Evolutionary conservation across 2,888 invertebrate genomes (phyloP), one percentile per base, ranked within the genome.

Genomic region (Polyploca ridens): DNA sequence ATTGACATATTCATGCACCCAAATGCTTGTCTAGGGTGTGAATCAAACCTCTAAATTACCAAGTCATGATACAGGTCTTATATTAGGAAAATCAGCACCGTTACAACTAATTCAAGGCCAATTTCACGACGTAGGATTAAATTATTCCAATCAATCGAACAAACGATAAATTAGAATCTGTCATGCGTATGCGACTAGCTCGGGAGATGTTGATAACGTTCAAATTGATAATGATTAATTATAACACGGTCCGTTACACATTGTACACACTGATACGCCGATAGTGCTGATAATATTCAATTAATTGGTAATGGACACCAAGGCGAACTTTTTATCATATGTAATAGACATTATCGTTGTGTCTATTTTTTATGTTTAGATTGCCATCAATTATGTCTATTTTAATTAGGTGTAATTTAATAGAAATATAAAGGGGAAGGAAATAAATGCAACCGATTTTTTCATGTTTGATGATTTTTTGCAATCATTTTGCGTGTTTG

Each of bases 161-260:
- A 80, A 77, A 77, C 76, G 85, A 86, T 84, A 78, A 78, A 83
- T 84, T 82, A 76, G 75, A 83, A 83, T 82, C 77, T 78, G 82
- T 82, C 79, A 78, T 19, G 49, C 41, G 13, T 78, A 78, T 19
- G 54, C 54, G 64, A 65, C 64, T 63, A 69, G 70, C 63, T 19
- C 19, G 54, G 65, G 63, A 80, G 77, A 78, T 77, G 80, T 79
- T 76, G 86, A 85, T 86, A 85, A 79, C 78, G 82, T 80, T 77
- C 71, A 75, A 71, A 78, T 78, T 75, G 77, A 74, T 78, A 76
- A 76, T 81, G 81, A 84, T 84, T 76, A 82, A 84, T 85, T 76
- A 74, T 70, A 69, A 73, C 74, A 77, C 74, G 81, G 75, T 74
- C 73, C 72, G 72, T 63, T 78, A 71, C 75, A 76, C 73, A 69